phyloP scores from a whole-genome alignment of 2,113 vertebrate species.

The Bubo bubo region DNA sequence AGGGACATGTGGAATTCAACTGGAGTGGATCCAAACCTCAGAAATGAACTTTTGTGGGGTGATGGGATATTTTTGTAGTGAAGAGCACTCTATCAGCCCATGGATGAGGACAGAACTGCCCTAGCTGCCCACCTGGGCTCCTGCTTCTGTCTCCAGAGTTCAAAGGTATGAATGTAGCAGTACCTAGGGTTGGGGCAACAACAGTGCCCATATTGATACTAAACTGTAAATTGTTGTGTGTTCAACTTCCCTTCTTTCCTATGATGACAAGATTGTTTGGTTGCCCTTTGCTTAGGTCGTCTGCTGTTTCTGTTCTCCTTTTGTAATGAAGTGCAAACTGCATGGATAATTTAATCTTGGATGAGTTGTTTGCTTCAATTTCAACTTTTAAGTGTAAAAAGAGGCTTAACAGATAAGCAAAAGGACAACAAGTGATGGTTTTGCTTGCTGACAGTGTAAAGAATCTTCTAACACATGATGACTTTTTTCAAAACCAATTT shows the following conservation, averaged over 20 bases:
- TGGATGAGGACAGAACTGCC: neutral
- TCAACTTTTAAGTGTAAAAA: neutral
- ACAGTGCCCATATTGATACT: neutral
- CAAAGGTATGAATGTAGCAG: neutral
- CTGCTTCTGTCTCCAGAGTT: neutral
- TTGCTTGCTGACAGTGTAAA: neutral
- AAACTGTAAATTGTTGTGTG: neutral
- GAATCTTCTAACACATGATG: neutral
- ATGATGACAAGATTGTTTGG: neutral
- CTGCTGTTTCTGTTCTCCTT: neutral
- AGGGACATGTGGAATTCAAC: neutral
- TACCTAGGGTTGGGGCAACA: neutral
- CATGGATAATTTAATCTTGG: neutral
- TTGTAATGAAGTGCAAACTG: neutral
- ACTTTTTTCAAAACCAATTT: neutral
- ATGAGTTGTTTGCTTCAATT: neutral
- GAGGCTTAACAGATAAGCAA: neutral
- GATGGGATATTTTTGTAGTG: neutral
- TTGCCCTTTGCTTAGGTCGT: neutral
- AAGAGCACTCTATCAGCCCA: neutral
- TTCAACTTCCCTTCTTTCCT: neutral
- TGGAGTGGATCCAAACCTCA: neutral
- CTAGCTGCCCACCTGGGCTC: neutral
- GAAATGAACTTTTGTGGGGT: neutral
- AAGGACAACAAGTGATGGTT: neutral